phyloP scores from a whole-genome alignment of 2,113 vertebrate genomes.

The Antennarius striatus region DNA sequence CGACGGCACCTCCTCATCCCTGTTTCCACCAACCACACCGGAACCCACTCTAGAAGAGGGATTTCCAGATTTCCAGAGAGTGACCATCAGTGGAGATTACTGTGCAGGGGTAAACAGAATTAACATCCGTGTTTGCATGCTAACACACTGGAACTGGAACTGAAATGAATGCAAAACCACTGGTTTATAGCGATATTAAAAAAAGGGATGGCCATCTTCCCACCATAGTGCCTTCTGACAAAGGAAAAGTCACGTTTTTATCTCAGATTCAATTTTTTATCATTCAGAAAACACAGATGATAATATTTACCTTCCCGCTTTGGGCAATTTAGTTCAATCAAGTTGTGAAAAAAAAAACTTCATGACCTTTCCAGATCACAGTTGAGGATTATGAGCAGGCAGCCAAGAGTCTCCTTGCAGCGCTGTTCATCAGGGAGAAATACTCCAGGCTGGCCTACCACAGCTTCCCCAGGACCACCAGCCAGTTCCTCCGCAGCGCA shows the following conservation, averaged over 20 bases:
- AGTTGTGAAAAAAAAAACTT: neutral
- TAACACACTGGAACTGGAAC: neutral
- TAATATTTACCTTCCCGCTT: no score
- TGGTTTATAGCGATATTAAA: neutral
- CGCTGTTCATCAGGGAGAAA: conserved; percentile 92
- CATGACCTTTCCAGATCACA: conserved; percentile 83
- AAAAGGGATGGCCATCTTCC: neutral
- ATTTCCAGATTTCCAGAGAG: conserved; percentile 91
- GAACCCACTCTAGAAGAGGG: conserved; percentile 46
- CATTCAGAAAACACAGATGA: no score
- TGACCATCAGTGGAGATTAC: conserved; percentile 96
- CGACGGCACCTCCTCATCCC: conserved; percentile 72
- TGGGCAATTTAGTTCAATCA: no score
- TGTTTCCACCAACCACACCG: conserved; percentile 70
- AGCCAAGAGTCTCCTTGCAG: conserved; percentile 86
- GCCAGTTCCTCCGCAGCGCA: conserved; percentile 84
- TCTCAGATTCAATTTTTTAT: no score
- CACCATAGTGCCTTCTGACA: no score
- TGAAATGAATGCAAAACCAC: neutral
- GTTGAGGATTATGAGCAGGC: conserved; percentile 97
- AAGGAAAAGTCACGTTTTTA: no score
- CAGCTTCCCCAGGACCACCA: conserved; percentile 86
- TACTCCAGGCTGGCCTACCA: conserved; percentile 93
- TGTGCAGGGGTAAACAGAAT: conserved; percentile 90
- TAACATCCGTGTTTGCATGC: neutral